Conservation (phyloP, 2,888 invertebrate species). For the Drosophila nigricruria region DNA sequence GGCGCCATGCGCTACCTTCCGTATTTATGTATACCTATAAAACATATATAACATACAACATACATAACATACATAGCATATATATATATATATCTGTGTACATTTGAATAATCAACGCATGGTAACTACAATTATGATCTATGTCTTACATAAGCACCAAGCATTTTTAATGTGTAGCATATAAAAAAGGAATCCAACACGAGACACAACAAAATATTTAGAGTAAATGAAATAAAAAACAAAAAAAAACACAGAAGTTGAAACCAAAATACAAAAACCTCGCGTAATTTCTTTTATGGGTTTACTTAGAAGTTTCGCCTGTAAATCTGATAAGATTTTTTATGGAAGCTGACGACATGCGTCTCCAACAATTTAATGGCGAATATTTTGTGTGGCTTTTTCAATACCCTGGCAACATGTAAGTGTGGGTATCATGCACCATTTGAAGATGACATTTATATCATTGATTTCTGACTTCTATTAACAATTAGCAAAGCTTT, state of each 20-base stretch:
- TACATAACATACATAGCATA: not conserved
- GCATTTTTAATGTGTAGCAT: slow-evolving; percentile 78
- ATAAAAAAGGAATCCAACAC: slow-evolving; percentile 30
- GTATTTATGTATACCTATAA: slow-evolving; percentile 56
- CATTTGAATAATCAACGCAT: slow-evolving; percentile 8
- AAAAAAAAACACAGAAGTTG: slow-evolving; percentile 48
- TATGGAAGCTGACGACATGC: slow-evolving; percentile 79
- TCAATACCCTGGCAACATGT: slow-evolving; percentile 31
- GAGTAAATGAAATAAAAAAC: slow-evolving; percentile 64
- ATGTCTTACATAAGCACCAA: slow-evolving; percentile 74
- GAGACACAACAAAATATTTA: slow-evolving; percentile 60
- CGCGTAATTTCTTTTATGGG: slow-evolving; percentile 69
- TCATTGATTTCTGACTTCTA: too few relatives aligned
- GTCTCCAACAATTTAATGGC: slow-evolving; percentile 79
- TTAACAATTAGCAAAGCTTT: not conserved
- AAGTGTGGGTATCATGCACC: not conserved
- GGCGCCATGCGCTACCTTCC: slow-evolving; percentile 58
- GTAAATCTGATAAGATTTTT: slow-evolving; percentile 75
- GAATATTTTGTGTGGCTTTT: slow-evolving; percentile 75
- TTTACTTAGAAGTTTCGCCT: slow-evolving; percentile 75
- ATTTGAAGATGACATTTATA: not conserved
- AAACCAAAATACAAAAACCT: slow-evolving; percentile 51
- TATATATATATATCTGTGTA: not conserved
- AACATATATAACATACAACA: not conserved
- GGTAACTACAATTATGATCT: slow-evolving; percentile 15